Percentiles rank a stretch among this genome's conserved stretches.
Evolutionary conservation across 2,113 vertebrate genomes (phyloP).

Genomic region (Pachyramphus minor): DNA sequence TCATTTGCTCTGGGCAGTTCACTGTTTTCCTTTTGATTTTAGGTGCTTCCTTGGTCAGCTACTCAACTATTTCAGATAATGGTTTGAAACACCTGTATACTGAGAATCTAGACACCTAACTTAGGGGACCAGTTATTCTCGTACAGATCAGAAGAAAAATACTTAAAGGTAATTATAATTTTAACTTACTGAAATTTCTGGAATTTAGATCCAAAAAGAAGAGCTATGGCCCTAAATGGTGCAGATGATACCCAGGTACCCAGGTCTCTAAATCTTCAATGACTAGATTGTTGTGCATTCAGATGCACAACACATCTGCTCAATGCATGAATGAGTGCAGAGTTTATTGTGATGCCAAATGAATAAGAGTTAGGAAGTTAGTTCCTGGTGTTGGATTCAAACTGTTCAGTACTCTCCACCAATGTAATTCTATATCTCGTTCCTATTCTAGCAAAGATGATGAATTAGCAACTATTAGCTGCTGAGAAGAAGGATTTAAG

Average conservation of each 20-base stretch:
- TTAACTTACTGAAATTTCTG: background rate
- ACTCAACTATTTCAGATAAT: background rate
- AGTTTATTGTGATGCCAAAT: background rate
- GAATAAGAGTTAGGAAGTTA: background rate
- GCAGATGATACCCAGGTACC: background rate
- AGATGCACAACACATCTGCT: background rate
- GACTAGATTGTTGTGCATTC: background rate
- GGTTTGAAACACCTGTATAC: background rate
- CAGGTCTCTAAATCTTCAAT: background rate
- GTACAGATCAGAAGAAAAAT: background rate
- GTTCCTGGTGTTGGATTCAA: background rate
- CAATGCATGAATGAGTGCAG: background rate
- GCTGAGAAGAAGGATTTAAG: background rate
- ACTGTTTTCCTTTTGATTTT: background rate
- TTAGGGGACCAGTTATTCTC: background rate
- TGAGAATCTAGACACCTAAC: background rate
- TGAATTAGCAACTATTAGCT: background rate
- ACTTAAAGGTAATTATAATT: background rate
- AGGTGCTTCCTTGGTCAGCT: background rate
- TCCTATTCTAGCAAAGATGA: background rate
- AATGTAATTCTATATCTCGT: background rate
- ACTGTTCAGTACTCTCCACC: accelerated
- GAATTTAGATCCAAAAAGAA: background rate
- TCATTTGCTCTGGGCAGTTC: background rate
- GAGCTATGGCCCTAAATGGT: background rate